Base-by-base conservation (phyloP, 35 echinoderm and acorn worm species). In the Ophiothrix spiculata region DNA sequence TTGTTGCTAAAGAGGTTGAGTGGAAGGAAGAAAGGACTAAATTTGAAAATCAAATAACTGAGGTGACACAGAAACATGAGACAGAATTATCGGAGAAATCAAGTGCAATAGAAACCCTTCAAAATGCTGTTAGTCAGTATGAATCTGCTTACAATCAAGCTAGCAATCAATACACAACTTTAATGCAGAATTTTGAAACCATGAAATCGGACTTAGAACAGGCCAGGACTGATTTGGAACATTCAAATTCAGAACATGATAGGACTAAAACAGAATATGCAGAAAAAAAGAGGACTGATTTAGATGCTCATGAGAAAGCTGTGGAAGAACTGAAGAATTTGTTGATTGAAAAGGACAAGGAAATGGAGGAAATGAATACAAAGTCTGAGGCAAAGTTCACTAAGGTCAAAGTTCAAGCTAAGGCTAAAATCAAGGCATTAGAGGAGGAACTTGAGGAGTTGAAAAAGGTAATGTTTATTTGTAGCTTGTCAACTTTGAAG, bases 321-420 rank as follows among this genome's bases (percentile, higher is more conserved):
- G 87, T 88, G 75, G 87, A 97, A 25, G 90, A 86, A 69, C 82
- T 97, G 12, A 79, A 92, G 16, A 80, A 93, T 35, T 56, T 64
- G 35, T 25, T 84, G 28, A 42, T 16, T 19, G 73, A 87, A 14
- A 83, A 60, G 42, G 86, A 88, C 0, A 19, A 88, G 19, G 94
- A 89, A 82, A 83, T 97, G 12, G 80, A 92, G n/a, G 91, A 93
- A 49, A 74, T 81, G 15, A 92, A 92, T 33, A 39, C 39, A 73
- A 91, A 97, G 81, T 88, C 95, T 37, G 96, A 99, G 40, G 83
- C 83, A 0, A 99, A 92, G 74, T 86, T 93, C 33, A 91, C 64
- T 21, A 99, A 99, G 84, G 40, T 93, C 37, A 99, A 99, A 69
- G 86, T 77, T 31, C 92, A 99, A 46, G 96, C 96, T 25, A 99